These are phyloP conservation scores for Lordiphosa collinella DNA, from an alignment of 1,140 invertebrate genomes.

Conservation along the genomic window DNA sequence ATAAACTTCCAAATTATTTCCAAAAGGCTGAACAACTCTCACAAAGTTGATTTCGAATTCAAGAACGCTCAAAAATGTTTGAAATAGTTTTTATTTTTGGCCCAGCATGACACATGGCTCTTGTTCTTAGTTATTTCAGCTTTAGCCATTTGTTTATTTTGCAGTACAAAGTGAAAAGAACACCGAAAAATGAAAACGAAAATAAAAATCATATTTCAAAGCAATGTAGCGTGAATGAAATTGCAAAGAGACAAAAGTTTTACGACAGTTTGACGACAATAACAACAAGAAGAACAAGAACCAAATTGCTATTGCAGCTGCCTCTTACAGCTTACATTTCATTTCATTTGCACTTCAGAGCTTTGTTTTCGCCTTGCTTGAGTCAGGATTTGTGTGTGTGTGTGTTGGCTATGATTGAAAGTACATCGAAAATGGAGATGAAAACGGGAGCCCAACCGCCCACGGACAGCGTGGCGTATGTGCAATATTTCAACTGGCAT, in stretches of 20 bases:
- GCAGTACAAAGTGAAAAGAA: background rate
- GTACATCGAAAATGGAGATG: conserved; percentile 32
- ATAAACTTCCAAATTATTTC: no score
- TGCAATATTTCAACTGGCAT: conserved; percentile 44
- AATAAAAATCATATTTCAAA: conserved; percentile 45
- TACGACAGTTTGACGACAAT: conserved; percentile 37
- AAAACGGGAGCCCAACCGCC: conserved; percentile 1
- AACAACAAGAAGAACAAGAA: conserved; percentile 4
- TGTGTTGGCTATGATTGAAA: conserved; percentile 41
- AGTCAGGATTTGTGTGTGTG: conserved; percentile 1
- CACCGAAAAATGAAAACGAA: background rate
- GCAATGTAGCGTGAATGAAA: conserved; percentile 41
- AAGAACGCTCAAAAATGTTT: background rate
- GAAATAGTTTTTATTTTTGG: background rate
- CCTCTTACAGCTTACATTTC: conserved; percentile 14
- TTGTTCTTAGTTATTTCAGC: conserved; percentile 7
- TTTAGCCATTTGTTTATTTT: conserved; percentile 14
- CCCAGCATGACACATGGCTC: conserved; percentile 1
- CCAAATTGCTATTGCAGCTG: conserved; percentile 18
- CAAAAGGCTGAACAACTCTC: no score
- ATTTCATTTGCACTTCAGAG: conserved; percentile 52
- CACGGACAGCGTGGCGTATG: conserved; percentile 36
- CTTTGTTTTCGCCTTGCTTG: conserved; percentile 42
- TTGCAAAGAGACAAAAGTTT: conserved; percentile 31
- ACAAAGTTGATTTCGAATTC: background rate